Evolutionary conservation across 2,888 invertebrate genomes (phyloP).

Genomic region (Cantharis rustica): DNA sequence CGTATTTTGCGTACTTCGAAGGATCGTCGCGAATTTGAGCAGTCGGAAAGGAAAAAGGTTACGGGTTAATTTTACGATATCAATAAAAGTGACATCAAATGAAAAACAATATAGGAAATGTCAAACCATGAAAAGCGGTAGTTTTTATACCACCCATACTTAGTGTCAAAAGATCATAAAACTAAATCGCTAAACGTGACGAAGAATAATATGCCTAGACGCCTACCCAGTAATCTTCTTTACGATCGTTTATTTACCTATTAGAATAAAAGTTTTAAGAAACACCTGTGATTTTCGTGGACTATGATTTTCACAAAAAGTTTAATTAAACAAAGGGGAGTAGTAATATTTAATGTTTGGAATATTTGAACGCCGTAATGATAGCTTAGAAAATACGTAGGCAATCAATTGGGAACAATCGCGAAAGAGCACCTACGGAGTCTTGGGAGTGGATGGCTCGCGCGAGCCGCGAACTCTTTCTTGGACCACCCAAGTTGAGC

Average conservation of each 20-base stretch:
- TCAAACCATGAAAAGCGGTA: not conserved
- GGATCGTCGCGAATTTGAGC: too few relatives aligned
- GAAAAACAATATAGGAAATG: not conserved
- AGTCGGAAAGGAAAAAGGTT: not conserved
- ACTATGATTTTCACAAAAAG: not conserved
- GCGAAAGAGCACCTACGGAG: constrained; percentile 32
- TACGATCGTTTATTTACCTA: constrained; percentile 19
- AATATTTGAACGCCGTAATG: not conserved
- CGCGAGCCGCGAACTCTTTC: constrained; percentile 35
- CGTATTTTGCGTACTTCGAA: too few relatives aligned
- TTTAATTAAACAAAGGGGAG: not conserved
- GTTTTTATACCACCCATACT: constrained; percentile 8
- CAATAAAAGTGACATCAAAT: not conserved
- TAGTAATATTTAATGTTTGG: not conserved
- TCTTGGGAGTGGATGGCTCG: constrained; percentile 37
- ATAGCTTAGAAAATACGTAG: not conserved
- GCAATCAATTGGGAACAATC: constrained; percentile 10
- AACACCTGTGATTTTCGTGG: constrained; percentile 5
- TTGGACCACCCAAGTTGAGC: constrained; percentile 47
- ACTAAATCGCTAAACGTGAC: constrained; percentile 26
- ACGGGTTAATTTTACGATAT: not conserved
- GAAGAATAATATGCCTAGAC: constrained; percentile 25
- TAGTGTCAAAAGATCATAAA: constrained; percentile 26
- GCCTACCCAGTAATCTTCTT: constrained; percentile 24
- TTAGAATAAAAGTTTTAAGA: constrained; percentile 4